phyloP scores from a whole-genome alignment of 2,888 invertebrate species.

The Argynnis bischoffii region DNA sequence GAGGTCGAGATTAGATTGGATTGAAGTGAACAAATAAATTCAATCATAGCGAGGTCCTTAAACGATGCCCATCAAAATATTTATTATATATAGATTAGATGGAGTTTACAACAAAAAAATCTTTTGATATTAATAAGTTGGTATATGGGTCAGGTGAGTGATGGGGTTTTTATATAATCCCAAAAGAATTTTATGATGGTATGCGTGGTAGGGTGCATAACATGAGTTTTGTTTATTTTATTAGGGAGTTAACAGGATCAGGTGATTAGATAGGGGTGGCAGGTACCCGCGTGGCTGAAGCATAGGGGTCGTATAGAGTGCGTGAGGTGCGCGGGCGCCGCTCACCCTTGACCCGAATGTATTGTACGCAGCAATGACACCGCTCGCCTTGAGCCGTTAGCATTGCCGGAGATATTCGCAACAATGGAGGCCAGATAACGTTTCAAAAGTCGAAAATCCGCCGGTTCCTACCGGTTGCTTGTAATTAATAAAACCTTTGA shows the following conservation, averaged over 20 bases:
- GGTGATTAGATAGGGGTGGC: slow-evolving; percentile 67
- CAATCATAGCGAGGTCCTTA: slow-evolving; percentile 31
- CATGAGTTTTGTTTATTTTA: slow-evolving; percentile 50
- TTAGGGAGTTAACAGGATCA: slow-evolving; percentile 56
- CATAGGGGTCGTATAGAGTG: slow-evolving; percentile 48
- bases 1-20: slow-evolving; percentile 44
- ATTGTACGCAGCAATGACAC: slow-evolving; percentile 82
- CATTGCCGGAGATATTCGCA: slow-evolving; percentile 82
- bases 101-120: slow-evolving; percentile 44
- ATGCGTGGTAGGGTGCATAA: slow-evolving; percentile 71
- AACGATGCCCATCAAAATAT: slow-evolving; percentile 27
- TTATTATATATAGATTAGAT: slow-evolving; percentile 31
- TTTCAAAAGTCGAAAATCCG: slow-evolving; percentile 81
- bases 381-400: slow-evolving; percentile 80
- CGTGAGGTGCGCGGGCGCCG: slow-evolving; percentile 50
- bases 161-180: slow-evolving; percentile 59
- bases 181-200: slow-evolving; percentile 44
- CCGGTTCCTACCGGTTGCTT: slow-evolving; percentile 69
- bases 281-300: slow-evolving; percentile 58
- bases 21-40: slow-evolving; percentile 33
- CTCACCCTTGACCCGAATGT: slow-evolving; percentile 79
- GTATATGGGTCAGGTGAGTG: slow-evolving; percentile 71
- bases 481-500: slow-evolving; percentile 71
- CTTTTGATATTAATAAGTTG: slow-evolving; percentile 57
- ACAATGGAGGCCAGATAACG: slow-evolving; percentile 82